phyloP scores from a whole-genome alignment of 2,888 invertebrate species.

The Dusona sp. region DNA sequence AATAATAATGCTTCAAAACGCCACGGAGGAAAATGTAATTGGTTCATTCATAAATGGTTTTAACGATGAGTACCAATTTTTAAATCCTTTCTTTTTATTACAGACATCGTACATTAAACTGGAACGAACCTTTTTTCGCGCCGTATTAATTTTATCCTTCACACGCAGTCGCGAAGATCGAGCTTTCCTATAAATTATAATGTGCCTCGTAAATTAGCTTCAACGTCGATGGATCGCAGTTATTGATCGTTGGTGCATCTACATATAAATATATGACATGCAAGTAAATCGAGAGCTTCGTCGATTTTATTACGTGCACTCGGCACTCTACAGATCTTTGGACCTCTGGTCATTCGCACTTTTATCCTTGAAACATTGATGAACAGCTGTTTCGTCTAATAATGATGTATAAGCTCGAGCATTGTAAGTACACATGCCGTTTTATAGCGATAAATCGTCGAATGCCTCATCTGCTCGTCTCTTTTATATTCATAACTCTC shows the following conservation, averaged over 20 bases:
- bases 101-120: background rate
- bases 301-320: slow-evolving; percentile 34
- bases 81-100: background rate
- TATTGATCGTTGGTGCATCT: slow-evolving; percentile 21
- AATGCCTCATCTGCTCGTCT: slow-evolving; percentile 31
- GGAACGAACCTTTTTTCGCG: slow-evolving; percentile 27
- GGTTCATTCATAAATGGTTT: background rate
- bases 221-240: slow-evolving; percentile 37
- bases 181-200: slow-evolving; percentile 65
- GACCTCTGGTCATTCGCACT: background rate
- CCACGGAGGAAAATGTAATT: background rate
- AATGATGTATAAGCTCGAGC: slow-evolving; percentile 43
- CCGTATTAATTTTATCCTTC: slow-evolving; percentile 61
- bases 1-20: too few relatives aligned
- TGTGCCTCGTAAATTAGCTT: slow-evolving; percentile 63
- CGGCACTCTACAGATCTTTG: slow-evolving; percentile 1
- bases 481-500: background rate
- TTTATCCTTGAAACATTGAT: slow-evolving; percentile 50
- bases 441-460: slow-evolving; percentile 50
- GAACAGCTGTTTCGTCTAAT: slow-evolving; percentile 57
- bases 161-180: slow-evolving; percentile 63
- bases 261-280: background rate
- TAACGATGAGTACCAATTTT: background rate
- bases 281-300: background rate
- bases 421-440: slow-evolving; percentile 29